Conservation (phyloP, 2,888 invertebrate species). For the Macaria liturata region DNA sequence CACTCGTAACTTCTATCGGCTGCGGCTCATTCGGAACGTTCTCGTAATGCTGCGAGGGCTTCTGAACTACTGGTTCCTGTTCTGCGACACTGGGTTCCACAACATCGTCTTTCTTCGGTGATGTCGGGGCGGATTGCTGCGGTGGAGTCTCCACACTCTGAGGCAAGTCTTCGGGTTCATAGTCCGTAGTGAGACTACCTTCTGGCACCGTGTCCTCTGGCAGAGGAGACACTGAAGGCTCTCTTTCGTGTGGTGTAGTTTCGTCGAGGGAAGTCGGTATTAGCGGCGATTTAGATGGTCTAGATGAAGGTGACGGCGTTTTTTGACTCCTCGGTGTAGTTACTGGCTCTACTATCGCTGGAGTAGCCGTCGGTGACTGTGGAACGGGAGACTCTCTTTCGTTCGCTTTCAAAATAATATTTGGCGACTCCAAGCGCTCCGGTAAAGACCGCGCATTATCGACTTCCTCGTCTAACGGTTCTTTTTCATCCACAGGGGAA, state of each 20-base stretch:
- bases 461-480: constrained; percentile 40
- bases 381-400: constrained; percentile 55
- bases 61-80: constrained; percentile 25
- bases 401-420: constrained; percentile 43
- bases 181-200: constrained; percentile 42
- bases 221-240: constrained; percentile 49
- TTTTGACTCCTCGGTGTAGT: constrained; percentile 55
- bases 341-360: constrained; percentile 45
- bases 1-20: constrained; percentile 21
- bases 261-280: constrained; percentile 49
- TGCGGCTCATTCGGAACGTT: constrained; percentile 51
- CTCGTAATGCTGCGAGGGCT: constrained; percentile 46
- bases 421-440: constrained; percentile 47
- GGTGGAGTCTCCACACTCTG: constrained; percentile 35
- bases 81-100: constrained; percentile 38
- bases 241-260: constrained; percentile 38
- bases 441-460: constrained; percentile 39
- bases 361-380: constrained; percentile 41
- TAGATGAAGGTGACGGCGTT: constrained; percentile 62
- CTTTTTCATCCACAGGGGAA: constrained; percentile 53
- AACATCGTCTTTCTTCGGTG: constrained; percentile 46
- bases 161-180: constrained; percentile 40
- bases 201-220: constrained; percentile 48
- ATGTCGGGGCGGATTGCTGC: constrained; percentile 49
- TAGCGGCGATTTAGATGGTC: constrained; percentile 57